A percentile compares a stretch with the other conserved stretches of the same genome.
Conservation (phyloP, 2,797 vertebrate genomes). For the Geotrypetes seraphini region DNA sequence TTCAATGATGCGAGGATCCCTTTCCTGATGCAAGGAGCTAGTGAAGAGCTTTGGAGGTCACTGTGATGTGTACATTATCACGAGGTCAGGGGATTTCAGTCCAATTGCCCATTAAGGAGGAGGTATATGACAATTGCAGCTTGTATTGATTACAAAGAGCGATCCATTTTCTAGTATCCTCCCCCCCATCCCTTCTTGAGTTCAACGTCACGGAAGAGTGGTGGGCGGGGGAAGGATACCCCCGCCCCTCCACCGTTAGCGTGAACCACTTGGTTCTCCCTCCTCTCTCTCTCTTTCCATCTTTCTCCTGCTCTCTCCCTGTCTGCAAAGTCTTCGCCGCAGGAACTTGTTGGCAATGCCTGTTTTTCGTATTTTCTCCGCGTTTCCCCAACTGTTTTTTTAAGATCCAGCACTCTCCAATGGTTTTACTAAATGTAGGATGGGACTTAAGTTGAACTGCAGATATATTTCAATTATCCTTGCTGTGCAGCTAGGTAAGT, state of each 20-base stretch:
- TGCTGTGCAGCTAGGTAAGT: constrained; percentile 81
- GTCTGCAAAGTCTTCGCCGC: constrained; percentile 57
- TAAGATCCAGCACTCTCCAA: constrained; percentile 72
- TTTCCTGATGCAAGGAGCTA: too few species aligned
- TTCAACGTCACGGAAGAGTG: constrained; percentile 57
- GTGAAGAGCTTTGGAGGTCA: background rate
- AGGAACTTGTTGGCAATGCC: constrained; percentile 71
- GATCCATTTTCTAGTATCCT: constrained; percentile 44
- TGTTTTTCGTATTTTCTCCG: constrained; percentile 57
- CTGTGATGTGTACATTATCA: constrained; percentile 4
- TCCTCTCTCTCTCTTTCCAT: constrained; percentile 37
- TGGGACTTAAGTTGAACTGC: constrained; percentile 90
- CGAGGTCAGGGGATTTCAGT: constrained; percentile 3
- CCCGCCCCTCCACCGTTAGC: constrained; percentile 70
- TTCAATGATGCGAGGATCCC: too few species aligned
- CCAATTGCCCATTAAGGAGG: too few species aligned
- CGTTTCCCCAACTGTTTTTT: constrained; percentile 70
- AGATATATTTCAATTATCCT: constrained; percentile 80
- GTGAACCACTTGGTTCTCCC: constrained; percentile 66
- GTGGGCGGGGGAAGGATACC: constrained; percentile 65
- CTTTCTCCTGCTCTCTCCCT: constrained; percentile 27
- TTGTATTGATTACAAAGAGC: constrained; percentile 51
- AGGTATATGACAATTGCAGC: constrained; percentile 31
- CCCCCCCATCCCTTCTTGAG: constrained; percentile 52
- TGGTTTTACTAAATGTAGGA: constrained; percentile 85